Percentiles rank a stretch among this genome's conserved stretches.
phyloP scores from a whole-genome alignment of 1,140 invertebrate genomes.

The Cydia strobilella region DNA sequence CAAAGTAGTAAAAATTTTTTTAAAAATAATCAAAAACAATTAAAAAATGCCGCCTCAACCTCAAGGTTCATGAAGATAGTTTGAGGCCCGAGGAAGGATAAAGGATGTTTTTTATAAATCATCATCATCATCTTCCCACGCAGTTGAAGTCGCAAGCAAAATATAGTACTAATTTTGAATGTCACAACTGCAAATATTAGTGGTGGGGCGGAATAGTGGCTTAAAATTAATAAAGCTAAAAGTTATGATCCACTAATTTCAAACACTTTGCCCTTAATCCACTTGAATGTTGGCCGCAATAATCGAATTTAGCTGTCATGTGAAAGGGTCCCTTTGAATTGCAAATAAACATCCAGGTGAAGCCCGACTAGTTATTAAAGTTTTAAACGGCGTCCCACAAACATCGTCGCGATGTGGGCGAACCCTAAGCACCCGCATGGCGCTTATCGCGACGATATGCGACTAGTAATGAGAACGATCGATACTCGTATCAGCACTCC shows the following conservation, averaged over 20 bases:
- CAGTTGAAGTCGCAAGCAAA: too few species aligned
- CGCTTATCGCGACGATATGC: constrained; percentile 54
- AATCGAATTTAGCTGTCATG: not conserved
- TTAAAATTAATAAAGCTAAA: not conserved
- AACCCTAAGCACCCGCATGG: constrained; percentile 53
- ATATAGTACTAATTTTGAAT: too few species aligned
- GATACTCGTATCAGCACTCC: constrained; percentile 72
- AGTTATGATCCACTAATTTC: not conserved
- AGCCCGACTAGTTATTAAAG: constrained; percentile 20
- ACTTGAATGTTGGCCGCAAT: not conserved
- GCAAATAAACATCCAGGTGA: not conserved
- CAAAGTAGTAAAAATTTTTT: too few species aligned
- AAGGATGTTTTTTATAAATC: too few species aligned
- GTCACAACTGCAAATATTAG: too few species aligned
- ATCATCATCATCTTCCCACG: too few species aligned
- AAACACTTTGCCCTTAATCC: not conserved
- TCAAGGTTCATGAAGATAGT: too few species aligned
- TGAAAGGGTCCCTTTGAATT: not conserved
- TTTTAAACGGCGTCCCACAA: constrained; percentile 21
- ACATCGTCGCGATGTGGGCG: constrained; percentile 37
- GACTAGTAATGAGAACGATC: constrained; percentile 64
- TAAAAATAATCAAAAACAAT: too few species aligned
- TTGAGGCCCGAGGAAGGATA: too few species aligned
- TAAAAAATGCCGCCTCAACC: too few species aligned
- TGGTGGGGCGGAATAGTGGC: too few species aligned